These are phyloP conservation scores for Crotalus horridus DNA, from an alignment of 2,113 vertebrate species.

Conservation along the genomic window DNA sequence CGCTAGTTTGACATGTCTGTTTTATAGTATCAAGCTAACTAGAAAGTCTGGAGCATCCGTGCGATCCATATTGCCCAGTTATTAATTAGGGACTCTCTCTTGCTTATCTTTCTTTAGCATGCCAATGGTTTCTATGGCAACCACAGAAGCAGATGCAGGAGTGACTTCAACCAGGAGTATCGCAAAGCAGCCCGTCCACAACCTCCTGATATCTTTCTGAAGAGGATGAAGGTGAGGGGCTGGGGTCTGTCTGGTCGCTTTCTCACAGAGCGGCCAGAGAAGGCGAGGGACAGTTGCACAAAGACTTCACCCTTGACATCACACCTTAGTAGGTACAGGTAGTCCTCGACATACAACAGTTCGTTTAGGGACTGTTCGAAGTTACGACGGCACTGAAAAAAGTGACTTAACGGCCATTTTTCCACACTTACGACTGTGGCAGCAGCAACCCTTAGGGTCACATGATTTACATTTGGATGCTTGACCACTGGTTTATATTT, in stretches of 20 bases:
- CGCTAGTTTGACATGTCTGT: neutral
- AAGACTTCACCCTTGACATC: neutral
- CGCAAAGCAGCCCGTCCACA: constrained; percentile 57
- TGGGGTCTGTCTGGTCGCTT: fast-evolving
- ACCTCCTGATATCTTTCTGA: constrained; percentile 63
- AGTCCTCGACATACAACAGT: neutral
- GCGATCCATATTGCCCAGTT: neutral
- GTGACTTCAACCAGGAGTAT: constrained; percentile 63
- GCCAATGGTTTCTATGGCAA: constrained; percentile 76
- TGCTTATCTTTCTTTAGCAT: constrained; percentile 60
- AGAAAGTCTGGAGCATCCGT: fast-evolving
- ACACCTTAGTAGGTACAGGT: neutral
- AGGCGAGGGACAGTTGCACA: neutral
- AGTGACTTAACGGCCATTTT: neutral
- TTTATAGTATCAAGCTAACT: neutral
- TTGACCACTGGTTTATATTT: neutral
- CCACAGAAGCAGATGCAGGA: constrained; percentile 65
- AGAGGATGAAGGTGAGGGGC: constrained; percentile 42
- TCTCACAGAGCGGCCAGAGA: neutral
- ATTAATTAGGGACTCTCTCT: constrained; percentile 44
- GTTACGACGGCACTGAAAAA: neutral
- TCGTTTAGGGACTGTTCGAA: neutral
- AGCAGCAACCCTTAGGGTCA: neutral
- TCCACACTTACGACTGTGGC: neutral
- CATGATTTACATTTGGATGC: neutral